Evolutionary conservation across 2,797 vertebrate genomes (phyloP), one percentile per base, ranked within the genome.

Genomic region (Prunella strophiata): DNA sequence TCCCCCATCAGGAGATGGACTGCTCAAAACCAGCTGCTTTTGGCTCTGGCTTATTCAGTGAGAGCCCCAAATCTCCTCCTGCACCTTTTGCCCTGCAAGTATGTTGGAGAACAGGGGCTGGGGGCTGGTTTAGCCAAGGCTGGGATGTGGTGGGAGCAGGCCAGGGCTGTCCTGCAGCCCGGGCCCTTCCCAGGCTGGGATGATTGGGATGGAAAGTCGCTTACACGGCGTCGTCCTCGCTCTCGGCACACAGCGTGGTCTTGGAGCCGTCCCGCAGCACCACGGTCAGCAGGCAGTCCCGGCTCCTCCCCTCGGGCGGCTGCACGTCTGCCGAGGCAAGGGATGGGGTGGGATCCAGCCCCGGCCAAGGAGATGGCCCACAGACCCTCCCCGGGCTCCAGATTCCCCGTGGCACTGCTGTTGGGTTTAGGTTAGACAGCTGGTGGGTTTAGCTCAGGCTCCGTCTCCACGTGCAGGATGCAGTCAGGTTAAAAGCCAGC

Each of bases 221-320:
- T 98, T 96, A 99, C 99, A 99, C 48, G 2, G 99, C 98, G 4
- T 99, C 99, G 3, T 99, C 99, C 92, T 98, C 96, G 9, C 98
- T 99, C 98, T 99, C 99, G 1, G 99, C 98, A 0, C 99, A 99
- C 85, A 99, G 97, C 54, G 97, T 97, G n/a, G 99, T 93, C 17
- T 97, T 98, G 57, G 98, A 98, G 62, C 98, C 98, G 3, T 98
- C 98, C 65, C 97, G 98, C 42, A 99, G 96, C 89, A 98, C 97
- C 25, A 99, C 40, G 9, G 97, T 97, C 27, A 99, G 58, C 48
- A 99, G 97, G 62, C 99, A 99, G 5, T 99, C 98, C 30, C 98
- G 98, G 71, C 98, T 98, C 72, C 97, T 98, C 29, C 97, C 98
- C 95, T 99, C 99, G 0, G 99, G 99, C 0, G 98, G 99, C 85